phyloP scores from a whole-genome alignment of 2,797 vertebrate genomes.

The Philypnodon macrostomus region DNA sequence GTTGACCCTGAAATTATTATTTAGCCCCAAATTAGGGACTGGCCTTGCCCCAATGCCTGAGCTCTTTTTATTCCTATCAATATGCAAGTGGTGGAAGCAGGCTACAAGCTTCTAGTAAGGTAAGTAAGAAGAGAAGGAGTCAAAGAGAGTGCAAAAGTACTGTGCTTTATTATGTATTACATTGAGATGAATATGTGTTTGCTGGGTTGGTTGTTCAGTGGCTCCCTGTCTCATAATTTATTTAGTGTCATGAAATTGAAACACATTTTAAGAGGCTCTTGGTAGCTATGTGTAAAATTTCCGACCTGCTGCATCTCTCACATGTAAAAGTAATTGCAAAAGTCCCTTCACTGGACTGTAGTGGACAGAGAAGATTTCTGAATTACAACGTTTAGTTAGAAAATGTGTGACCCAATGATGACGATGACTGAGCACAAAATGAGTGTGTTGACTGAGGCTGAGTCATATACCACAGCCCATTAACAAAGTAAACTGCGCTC shows the following conservation, averaged over 20 bases:
- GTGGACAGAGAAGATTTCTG: background rate
- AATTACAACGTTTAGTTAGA: conserved; percentile 1
- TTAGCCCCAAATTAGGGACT: too few species aligned
- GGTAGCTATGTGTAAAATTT: conserved; percentile 13
- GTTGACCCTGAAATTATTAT: too few species aligned
- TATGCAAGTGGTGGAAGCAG: too few species aligned
- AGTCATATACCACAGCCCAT: conserved; percentile 32
- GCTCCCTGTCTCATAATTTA: conserved; percentile 29
- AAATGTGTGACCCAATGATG: conserved; percentile 1
- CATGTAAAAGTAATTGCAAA: conserved; percentile 6
- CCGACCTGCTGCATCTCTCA: background rate
- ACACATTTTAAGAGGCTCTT: conserved; percentile 14
- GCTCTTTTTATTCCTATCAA: too few species aligned
- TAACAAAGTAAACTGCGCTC: conserved; percentile 27
- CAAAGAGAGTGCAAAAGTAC: too few species aligned
- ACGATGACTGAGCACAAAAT: conserved; percentile 7
- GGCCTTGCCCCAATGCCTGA: too few species aligned
- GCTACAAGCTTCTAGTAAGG: too few species aligned
- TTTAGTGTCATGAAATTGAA: conserved; percentile 36
- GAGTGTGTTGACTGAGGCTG: conserved; percentile 12
- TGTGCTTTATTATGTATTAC: too few species aligned
- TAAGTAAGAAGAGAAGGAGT: too few species aligned
- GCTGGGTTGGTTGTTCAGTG: too few species aligned
- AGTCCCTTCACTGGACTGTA: background rate
- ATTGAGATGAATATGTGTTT: too few species aligned